These are phyloP conservation scores for Drosophila leonis DNA, from an alignment of 2,888 invertebrate species.

Conservation along the genomic window DNA sequence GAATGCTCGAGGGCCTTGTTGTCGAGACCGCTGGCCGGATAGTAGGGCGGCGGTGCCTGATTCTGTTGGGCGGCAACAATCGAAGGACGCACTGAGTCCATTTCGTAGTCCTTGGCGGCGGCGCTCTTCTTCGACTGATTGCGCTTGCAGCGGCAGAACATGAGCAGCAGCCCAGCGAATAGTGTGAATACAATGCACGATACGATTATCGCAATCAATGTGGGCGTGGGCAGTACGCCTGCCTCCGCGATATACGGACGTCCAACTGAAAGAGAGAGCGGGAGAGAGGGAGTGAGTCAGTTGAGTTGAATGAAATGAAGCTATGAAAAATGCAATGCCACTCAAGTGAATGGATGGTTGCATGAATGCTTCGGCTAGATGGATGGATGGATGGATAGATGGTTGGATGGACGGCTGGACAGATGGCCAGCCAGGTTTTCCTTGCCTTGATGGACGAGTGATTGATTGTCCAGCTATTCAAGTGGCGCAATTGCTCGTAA, in stretches of 20 bases:
- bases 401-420: slow-evolving; percentile 32
- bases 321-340: slow-evolving; percentile 76
- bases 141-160: slow-evolving; percentile 94
- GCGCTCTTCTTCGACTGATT: slow-evolving; percentile 92
- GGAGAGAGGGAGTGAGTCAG: slow-evolving; percentile 5
- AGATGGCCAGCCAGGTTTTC: slow-evolving; percentile 41
- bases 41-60: slow-evolving; percentile 95
- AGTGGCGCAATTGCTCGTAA: slow-evolving; percentile 74
- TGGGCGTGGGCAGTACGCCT: slow-evolving; percentile 91
- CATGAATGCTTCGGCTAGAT: slow-evolving; percentile 33
- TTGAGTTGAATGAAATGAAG: slow-evolving; percentile 65
- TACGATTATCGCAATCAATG: slow-evolving; percentile 91
- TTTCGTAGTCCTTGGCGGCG: slow-evolving; percentile 95
- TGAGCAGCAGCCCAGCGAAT: slow-evolving; percentile 90
- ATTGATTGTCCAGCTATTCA: slow-evolving; percentile 68
- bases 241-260: slow-evolving; percentile 93
- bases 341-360: slow-evolving; percentile 58
- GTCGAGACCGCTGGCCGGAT: slow-evolving; percentile 94
- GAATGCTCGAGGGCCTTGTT: slow-evolving; percentile 96
- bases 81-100: slow-evolving; percentile 94
- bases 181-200: slow-evolving; percentile 93
- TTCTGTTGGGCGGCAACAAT: slow-evolving; percentile 93
- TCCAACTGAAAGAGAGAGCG: slow-evolving; percentile 88
- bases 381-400: slow-evolving; percentile 33
- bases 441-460: slow-evolving; percentile 47